These are phyloP conservation scores for Drosophila austrosaltans DNA, from an alignment of 2,888 invertebrate genomes.

Conservation along the genomic window DNA sequence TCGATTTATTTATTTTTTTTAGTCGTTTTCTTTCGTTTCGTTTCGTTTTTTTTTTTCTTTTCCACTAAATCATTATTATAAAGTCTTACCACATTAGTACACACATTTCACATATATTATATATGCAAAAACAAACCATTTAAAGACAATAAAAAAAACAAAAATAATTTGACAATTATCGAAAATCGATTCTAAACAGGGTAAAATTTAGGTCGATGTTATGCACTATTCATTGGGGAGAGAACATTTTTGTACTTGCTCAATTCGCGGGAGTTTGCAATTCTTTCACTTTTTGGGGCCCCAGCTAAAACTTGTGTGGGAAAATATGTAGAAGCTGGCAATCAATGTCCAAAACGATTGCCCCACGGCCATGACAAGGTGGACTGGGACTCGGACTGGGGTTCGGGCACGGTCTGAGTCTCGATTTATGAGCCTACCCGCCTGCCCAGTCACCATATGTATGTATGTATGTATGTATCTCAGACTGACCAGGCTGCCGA, in stretches of 20 bases:
- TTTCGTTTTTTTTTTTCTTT: no score
- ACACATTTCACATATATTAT: no score
- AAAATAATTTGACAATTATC: no score
- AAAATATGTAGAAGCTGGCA: conserved; percentile 78
- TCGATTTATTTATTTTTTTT: no score
- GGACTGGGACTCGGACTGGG: conserved; percentile 15
- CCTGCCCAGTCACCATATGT: conserved; percentile 29
- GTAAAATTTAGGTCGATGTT: neutral
- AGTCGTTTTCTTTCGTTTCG: no score
- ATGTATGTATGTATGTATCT: conserved; percentile 16
- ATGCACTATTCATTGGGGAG: neutral
- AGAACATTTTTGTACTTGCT: conserved; percentile 48
- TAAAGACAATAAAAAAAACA: no score
- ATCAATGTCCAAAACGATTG: conserved; percentile 72
- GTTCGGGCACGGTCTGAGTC: conserved; percentile 17
- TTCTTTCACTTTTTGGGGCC: conserved; percentile 70
- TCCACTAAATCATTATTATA: no score
- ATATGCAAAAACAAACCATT: no score
- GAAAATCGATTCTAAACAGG: neutral
- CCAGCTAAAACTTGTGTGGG: conserved; percentile 60
- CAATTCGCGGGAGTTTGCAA: conserved; percentile 35
- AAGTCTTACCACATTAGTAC: no score
- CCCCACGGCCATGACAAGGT: conserved; percentile 69
- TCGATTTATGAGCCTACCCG: conserved; percentile 67
- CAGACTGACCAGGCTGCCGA: conserved; percentile 26